Evolutionary conservation across 2,888 invertebrate species (phyloP), one percentile per base, ranked within the genome.

Genomic region (Enoplolaimus lenunculus): DNA sequence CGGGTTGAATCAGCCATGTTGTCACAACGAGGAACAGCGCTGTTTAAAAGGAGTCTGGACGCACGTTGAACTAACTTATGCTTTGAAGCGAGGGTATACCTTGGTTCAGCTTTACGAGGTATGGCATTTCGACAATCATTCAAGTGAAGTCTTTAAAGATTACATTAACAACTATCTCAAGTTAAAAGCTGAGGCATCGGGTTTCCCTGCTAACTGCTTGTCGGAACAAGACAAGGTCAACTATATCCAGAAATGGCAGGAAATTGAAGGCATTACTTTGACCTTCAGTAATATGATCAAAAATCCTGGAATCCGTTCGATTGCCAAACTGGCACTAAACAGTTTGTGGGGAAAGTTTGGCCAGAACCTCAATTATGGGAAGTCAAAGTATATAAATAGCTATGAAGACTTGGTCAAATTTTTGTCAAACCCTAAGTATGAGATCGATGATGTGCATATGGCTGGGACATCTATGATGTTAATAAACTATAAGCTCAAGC

Each of bases 291-390:
- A 62, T 16, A 62, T 62, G 30, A 62, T 13, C 13, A 30, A 30
- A n/a, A 62, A 62, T 31, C 64, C 64, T 30, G 64, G 64, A n/a
- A 62, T 30, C 16, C 64, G 64, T 30, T 7, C 64, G 7, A 31
- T 62, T 28, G 64, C 7, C 7, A 62, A 62, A 62, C n/a, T 62
- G 7, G 33, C 33, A 28, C 64, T 62, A 62, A 62, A 62, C 28
- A 30, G 30, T n/a, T 62, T 62, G 21, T 45, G 45, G 45, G 7
- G 7, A 45, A 16, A 62, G 16, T 13, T 62, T 62, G 64, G 64
- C 29, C 29, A 62, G 33, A 28, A 31, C 29, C 7, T 62, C 7
- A 62, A 31, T 62, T 30, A 16, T 28, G n/a, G 7, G 28, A 28
- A 62, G 16, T 7, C 64, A 16, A 62, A 62, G n/a, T 62, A 62